phyloP scores from a whole-genome alignment of 1,140 invertebrate genomes.

The Atta cephalotes region DNA sequence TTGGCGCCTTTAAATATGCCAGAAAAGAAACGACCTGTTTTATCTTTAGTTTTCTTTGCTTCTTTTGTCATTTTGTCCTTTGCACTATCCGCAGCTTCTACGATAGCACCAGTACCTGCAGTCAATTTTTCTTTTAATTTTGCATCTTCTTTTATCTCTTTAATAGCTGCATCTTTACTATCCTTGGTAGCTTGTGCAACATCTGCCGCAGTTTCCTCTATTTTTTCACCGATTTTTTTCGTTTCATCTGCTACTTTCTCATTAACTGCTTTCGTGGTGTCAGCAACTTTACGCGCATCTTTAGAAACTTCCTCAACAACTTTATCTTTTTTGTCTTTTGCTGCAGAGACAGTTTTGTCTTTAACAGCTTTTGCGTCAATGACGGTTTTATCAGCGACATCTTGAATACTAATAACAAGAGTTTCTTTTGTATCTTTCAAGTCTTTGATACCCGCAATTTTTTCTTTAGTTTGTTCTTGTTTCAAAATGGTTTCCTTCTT shows the following conservation, averaged over 20 bases:
- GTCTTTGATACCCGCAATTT: constrained; percentile 24
- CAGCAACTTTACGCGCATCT: neutral
- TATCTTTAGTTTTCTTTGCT: constrained; percentile 72
- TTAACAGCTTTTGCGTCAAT: constrained; percentile 39
- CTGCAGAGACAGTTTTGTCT: constrained; percentile 48
- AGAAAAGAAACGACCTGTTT: constrained; percentile 55
- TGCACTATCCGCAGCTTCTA: constrained; percentile 29
- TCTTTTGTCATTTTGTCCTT: constrained; percentile 66
- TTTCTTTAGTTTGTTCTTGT: constrained; percentile 28
- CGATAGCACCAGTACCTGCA: constrained; percentile 21
- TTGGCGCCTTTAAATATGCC: constrained; percentile 64
- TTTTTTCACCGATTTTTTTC: constrained; percentile 45
- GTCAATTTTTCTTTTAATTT: constrained; percentile 51
- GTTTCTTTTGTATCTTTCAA: constrained; percentile 59
- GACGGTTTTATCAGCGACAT: constrained; percentile 27
- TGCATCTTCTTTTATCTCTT: constrained; percentile 60
- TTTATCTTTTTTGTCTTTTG: neutral
- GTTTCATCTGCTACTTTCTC: constrained; percentile 46
- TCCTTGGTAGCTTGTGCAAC: neutral
- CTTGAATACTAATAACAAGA: neutral
- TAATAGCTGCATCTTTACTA: constrained; percentile 48
- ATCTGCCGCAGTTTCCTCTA: neutral
- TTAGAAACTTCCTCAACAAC: neutral
- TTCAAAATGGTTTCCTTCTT: constrained; percentile 72
- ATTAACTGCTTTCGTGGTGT: constrained; percentile 29